Evolutionary conservation across 2,113 vertebrate genomes (phyloP).

Genomic region (Epinephelus moara): DNA sequence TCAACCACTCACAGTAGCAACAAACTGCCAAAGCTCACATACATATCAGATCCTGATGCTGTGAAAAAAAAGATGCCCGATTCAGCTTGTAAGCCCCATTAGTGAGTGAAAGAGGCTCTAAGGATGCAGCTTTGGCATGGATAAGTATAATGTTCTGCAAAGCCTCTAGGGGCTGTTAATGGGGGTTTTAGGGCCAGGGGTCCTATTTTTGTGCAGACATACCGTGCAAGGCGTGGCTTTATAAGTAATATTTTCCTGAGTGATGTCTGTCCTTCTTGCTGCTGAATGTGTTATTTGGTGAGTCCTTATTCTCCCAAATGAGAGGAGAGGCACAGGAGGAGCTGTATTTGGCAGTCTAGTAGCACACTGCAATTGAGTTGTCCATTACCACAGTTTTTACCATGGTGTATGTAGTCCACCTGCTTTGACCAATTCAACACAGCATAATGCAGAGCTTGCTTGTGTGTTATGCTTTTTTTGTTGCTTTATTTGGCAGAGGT

Average conservation of each 20-base stretch:
- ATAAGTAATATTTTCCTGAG: neutral
- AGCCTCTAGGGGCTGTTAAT: neutral
- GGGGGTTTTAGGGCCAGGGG: neutral
- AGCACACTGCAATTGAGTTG: neutral
- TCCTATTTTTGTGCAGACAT: neutral
- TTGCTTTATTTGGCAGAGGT: neutral
- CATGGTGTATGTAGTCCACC: neutral
- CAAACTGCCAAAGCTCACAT: conserved; percentile 27
- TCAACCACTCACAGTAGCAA: conserved; percentile 12
- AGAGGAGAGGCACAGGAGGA: neutral
- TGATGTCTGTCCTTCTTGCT: neutral
- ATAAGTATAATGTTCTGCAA: neutral
- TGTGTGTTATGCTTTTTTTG: conserved; percentile 7
- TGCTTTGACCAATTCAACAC: neutral
- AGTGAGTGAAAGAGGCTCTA: neutral
- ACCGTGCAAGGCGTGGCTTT: neutral
- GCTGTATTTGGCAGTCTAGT: neutral
- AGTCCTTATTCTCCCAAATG: neutral
- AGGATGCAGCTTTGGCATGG: neutral
- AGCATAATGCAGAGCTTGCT: neutral
- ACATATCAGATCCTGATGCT: neutral
- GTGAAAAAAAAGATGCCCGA: neutral
- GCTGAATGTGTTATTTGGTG: neutral
- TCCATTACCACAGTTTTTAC: neutral
- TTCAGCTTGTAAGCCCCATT: conserved; percentile 12